phyloP scores from a whole-genome alignment of 2,113 vertebrate species.

The Uria aalge region DNA sequence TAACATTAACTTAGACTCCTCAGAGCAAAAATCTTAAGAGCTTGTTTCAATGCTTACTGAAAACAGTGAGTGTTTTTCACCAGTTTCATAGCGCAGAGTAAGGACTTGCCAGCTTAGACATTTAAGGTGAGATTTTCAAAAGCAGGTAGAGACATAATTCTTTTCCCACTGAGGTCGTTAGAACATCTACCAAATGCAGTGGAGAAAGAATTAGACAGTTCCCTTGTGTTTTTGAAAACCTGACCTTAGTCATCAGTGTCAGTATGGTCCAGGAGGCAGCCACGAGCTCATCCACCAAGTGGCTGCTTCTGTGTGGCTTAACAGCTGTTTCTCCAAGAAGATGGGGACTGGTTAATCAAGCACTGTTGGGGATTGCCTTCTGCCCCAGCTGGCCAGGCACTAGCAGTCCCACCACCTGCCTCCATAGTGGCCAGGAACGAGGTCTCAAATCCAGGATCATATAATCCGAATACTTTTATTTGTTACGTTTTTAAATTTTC shows the following conservation, averaged over 20 bases:
- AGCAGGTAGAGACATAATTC: not conserved
- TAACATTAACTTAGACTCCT: not conserved
- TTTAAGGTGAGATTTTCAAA: not conserved
- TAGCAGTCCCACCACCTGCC: not conserved
- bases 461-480: not conserved
- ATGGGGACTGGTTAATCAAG: not conserved
- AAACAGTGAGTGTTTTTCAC: not conserved
- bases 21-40: not conserved
- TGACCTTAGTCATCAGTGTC: not conserved
- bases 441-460: not conserved
- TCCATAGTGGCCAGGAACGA: rapidly evolving
- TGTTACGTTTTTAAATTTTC: not conserved
- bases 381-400: not conserved
- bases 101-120: not conserved
- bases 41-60: not conserved
- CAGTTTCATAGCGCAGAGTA: not conserved
- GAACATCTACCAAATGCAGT: not conserved
- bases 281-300: not conserved
- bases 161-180: not conserved
- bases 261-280: not conserved
- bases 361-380: not conserved
- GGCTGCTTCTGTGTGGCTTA: not conserved
- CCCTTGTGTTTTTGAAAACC: not conserved
- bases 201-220: not conserved
- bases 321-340: not conserved